Evolutionary conservation across 37 sponge, comb jelly and placozoan genomes (phyloP).

Genomic region (Halisarca cf. caerulea): DNA sequence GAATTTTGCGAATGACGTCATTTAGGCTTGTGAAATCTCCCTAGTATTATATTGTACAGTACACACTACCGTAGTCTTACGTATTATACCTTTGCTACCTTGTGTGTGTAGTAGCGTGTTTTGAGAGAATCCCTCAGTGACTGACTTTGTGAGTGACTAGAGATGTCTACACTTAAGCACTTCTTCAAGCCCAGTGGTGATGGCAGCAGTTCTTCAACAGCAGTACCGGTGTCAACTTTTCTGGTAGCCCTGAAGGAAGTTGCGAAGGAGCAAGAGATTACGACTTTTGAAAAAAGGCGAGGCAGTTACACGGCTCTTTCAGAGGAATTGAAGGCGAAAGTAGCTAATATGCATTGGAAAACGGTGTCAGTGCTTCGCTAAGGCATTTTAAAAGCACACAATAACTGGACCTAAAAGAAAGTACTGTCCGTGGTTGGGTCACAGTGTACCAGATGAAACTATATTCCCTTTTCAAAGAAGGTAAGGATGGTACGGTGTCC

Average conservation of each 20-base stretch:
- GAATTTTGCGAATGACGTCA: neutral
- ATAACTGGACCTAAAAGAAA: slow-evolving; percentile 4
- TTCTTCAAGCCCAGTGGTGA: slow-evolving; percentile 7
- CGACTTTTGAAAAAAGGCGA: neutral
- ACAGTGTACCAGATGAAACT: neutral
- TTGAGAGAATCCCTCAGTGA: too few relatives aligned
- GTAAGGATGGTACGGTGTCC: slow-evolving; percentile 1
- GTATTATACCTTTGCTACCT: too few relatives aligned
- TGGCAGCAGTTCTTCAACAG: slow-evolving; percentile 22
- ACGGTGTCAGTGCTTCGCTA: slow-evolving; percentile 10
- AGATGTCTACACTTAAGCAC: neutral
- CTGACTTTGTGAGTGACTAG: too few relatives aligned
- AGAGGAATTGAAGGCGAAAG: slow-evolving; percentile 25
- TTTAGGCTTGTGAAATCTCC: too few relatives aligned
- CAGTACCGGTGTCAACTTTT: slow-evolving; percentile 13
- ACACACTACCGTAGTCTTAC: too few relatives aligned
- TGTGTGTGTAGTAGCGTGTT: too few relatives aligned
- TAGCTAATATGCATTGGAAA: slow-evolving; percentile 15
- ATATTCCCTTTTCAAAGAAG: slow-evolving; percentile 3
- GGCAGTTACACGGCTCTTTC: slow-evolving; percentile 11
- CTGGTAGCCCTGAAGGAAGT: slow-evolving; percentile 9
- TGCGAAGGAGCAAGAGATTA: neutral
- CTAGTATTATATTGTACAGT: too few relatives aligned
- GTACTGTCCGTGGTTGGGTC: slow-evolving; percentile 25
- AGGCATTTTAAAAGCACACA: slow-evolving; percentile 18